Evolutionary conservation across 2,888 invertebrate species (phyloP).

Genomic region (Lathronympha strigana): DNA sequence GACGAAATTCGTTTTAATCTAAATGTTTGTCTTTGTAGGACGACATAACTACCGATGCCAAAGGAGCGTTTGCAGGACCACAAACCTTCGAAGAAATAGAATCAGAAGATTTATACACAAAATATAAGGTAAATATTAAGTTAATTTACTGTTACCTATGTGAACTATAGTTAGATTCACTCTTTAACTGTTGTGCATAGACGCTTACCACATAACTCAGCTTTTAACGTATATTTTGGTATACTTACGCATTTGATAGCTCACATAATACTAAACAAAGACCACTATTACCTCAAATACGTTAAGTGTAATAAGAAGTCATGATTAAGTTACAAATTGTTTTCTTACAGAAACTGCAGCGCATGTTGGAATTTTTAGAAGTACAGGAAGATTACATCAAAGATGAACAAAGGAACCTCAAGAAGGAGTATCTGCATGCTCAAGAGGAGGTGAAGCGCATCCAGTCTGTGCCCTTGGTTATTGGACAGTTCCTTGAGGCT

Average conservation of each 20-base stretch:
- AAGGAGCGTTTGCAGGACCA: slow-evolving; percentile 87
- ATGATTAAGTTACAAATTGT: background rate
- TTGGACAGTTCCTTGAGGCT: slow-evolving; percentile 99
- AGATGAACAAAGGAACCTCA: slow-evolving; percentile 99
- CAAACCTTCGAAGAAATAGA: slow-evolving; percentile 92
- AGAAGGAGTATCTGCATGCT: slow-evolving; percentile 99
- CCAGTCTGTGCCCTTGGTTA: slow-evolving; percentile 99
- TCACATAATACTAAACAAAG: too few species aligned
- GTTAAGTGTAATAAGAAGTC: background rate
- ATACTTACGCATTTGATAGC: too few species aligned
- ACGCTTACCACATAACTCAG: too few species aligned
- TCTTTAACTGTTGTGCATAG: too few species aligned
- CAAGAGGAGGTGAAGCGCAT: slow-evolving; percentile 99
- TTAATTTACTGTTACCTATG: too few species aligned
- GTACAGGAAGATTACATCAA: slow-evolving; percentile 99
- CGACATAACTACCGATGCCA: slow-evolving; percentile 86
- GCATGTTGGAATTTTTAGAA: slow-evolving; percentile 97
- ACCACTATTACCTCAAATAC: too few species aligned
- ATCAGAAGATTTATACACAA: slow-evolving; percentile 96
- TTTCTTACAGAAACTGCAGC: slow-evolving; percentile 92
- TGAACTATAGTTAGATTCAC: too few species aligned
- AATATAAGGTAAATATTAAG: slow-evolving; percentile 90
- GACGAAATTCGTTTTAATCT: slow-evolving; percentile 1
- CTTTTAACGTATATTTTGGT: too few species aligned
- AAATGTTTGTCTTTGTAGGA: slow-evolving; percentile 76